Evolutionary conservation across 2,888 invertebrate genomes (phyloP).

Genomic region (Chalcis sispes): DNA sequence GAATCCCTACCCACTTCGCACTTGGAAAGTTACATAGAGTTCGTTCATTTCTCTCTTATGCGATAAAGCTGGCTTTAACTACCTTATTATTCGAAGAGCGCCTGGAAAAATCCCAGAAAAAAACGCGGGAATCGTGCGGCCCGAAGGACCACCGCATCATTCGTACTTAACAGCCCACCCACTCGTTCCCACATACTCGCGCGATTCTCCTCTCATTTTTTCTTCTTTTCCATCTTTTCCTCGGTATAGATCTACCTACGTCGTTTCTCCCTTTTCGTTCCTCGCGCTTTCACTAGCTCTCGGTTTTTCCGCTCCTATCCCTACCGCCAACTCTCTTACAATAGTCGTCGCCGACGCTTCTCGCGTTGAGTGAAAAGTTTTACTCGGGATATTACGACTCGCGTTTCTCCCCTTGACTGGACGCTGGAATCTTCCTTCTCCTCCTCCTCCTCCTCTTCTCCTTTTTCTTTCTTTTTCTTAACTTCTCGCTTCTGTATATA

Average conservation of each 20-base stretch:
- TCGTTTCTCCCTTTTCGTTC: constrained; percentile 7
- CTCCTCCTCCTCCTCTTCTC: not conserved
- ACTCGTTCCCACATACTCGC: not conserved
- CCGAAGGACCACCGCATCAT: constrained; percentile 20
- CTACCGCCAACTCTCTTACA: too few relatives aligned
- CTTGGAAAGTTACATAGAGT: too few relatives aligned
- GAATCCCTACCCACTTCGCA: too few relatives aligned
- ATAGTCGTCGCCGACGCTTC: constrained; percentile 18
- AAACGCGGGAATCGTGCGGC: not conserved
- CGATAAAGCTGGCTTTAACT: not conserved
- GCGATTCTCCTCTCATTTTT: constrained; percentile 21
- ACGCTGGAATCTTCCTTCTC: constrained; percentile 3
- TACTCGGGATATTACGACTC: constrained; percentile 73
- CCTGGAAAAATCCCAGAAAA: constrained; percentile 1
- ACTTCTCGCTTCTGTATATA: constrained; percentile 11
- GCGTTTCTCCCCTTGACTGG: constrained; percentile 19
- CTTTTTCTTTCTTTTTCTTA: constrained; percentile 3
- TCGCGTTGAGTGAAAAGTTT: constrained; percentile 72
- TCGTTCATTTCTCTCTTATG: too few relatives aligned
- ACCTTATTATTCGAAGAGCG: not conserved
- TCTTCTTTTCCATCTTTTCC: constrained; percentile 23
- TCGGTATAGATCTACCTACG: not conserved
- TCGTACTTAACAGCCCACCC: constrained; percentile 28
- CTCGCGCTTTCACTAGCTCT: not conserved
- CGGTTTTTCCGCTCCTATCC: constrained; percentile 47